Evolutionary conservation across 2,888 invertebrate genomes (phyloP).

Genomic region (Dioctria linearis): DNA sequence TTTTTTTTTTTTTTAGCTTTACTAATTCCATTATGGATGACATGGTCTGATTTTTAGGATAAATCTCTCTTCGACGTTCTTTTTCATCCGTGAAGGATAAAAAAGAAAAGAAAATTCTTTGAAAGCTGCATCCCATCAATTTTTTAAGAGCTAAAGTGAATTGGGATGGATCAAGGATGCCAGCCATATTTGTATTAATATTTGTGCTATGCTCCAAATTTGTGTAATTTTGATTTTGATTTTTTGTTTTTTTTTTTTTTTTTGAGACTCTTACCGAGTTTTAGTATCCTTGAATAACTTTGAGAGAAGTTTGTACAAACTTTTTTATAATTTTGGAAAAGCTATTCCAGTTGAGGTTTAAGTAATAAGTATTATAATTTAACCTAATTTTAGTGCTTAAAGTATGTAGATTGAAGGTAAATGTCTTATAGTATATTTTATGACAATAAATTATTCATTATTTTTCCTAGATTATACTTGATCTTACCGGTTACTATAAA

Average conservation of each 20-base stretch:
- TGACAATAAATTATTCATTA: too few relatives aligned
- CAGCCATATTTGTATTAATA: slow-evolving; percentile 47
- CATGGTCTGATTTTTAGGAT: slow-evolving; percentile 46
- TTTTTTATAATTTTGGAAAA: too few relatives aligned
- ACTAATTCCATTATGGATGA: slow-evolving; percentile 50
- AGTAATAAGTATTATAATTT: too few relatives aligned
- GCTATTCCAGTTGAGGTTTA: too few relatives aligned
- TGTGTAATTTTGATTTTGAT: slow-evolving; percentile 16
- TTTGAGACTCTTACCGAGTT: not conserved
- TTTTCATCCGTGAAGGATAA: not conserved
- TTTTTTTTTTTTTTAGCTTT: slow-evolving; percentile 16
- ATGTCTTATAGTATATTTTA: too few relatives aligned
- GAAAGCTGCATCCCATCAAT: not conserved
- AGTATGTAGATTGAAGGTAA: too few relatives aligned
- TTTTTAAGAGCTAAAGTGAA: slow-evolving; percentile 12
- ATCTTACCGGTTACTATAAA: too few relatives aligned
- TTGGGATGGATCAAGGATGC: slow-evolving; percentile 23
- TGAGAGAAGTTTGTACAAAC: not conserved
- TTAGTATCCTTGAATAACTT: not conserved
- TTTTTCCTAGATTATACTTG: too few relatives aligned
- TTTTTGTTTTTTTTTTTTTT: not conserved
- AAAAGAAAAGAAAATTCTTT: too few relatives aligned
- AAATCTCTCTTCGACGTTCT: slow-evolving; percentile 33
- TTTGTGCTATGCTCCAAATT: slow-evolving; percentile 12
- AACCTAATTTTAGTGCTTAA: too few relatives aligned